These are phyloP conservation scores for Allophyes oxyacanthae DNA, from an alignment of 2,888 invertebrate species.

Conservation along the genomic window DNA sequence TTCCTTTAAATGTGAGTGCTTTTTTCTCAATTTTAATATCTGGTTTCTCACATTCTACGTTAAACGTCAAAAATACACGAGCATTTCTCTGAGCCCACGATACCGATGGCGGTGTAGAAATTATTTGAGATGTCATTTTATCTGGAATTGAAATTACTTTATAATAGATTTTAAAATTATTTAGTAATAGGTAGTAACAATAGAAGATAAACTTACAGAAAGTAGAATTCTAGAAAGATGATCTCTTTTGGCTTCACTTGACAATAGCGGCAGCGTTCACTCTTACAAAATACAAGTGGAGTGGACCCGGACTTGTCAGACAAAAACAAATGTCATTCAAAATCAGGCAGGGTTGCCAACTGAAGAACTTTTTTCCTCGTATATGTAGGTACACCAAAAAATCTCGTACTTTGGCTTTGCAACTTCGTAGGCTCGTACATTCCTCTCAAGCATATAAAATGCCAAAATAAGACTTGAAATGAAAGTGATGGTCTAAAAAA, in stretches of 20 bases:
- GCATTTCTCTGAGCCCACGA: conserved; percentile 97
- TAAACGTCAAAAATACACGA: conserved; percentile 95
- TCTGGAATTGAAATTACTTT: conserved; percentile 48
- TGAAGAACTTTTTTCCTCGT: too few relatives aligned
- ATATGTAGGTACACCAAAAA: too few relatives aligned
- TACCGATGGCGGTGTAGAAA: conserved; percentile 91
- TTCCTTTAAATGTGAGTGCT: conserved; percentile 94
- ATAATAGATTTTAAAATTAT: not conserved
- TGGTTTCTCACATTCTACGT: conserved; percentile 95
- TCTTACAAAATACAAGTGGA: too few relatives aligned
- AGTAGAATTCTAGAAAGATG: conserved; percentile 14
- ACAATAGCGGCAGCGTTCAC: conserved; percentile 12
- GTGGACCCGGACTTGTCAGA: too few relatives aligned
- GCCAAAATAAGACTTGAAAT: too few relatives aligned
- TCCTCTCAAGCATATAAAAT: too few relatives aligned
- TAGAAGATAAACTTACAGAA: conserved; percentile 32
- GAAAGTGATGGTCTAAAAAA: too few relatives aligned
- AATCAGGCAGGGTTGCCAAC: too few relatives aligned
- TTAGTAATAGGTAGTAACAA: not conserved
- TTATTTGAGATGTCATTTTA: conserved; percentile 66
- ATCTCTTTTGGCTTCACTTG: conserved; percentile 11
- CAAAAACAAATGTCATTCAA: too few relatives aligned
- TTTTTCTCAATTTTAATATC: conserved; percentile 92
- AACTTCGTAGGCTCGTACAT: too few relatives aligned
- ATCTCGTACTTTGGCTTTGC: too few relatives aligned